These are phyloP conservation scores for Enteromius thamalakanensis DNA, from an alignment of 2,797 vertebrate species.

Conservation along the genomic window DNA sequence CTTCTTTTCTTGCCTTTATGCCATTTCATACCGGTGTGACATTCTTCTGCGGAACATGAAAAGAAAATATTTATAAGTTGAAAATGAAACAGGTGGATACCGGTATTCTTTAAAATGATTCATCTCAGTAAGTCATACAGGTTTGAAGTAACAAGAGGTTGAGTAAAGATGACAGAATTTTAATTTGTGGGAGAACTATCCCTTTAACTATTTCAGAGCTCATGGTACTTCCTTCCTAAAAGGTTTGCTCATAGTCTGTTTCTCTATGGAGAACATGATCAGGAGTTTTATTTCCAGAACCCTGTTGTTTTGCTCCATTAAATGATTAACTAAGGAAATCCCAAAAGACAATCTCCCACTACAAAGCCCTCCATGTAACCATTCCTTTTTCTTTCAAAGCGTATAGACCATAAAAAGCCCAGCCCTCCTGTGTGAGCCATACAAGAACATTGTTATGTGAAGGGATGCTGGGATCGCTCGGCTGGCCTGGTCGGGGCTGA, in stretches of 20 bases:
- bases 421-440: neutral
- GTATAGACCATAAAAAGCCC: neutral
- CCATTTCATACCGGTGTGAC: neutral
- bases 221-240: neutral
- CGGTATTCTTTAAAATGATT: neutral
- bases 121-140: neutral
- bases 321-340: slow-evolving; percentile 21
- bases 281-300: neutral
- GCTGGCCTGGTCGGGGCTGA: neutral
- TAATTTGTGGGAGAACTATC: neutral
- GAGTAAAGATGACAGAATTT: neutral
- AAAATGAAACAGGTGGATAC: neutral
- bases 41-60: neutral
- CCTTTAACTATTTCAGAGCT: neutral
- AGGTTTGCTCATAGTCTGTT: neutral
- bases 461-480: slow-evolving; percentile 31
- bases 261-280: neutral
- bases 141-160: neutral
- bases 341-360: slow-evolving; percentile 10
- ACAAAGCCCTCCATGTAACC: slow-evolving; percentile 4
- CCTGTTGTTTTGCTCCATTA: slow-evolving; percentile 4
- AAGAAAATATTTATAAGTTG: neutral
- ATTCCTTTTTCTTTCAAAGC: slow-evolving; percentile 22
- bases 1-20: neutral
- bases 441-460: neutral